These are phyloP conservation scores for Rutpela maculata DNA, from an alignment of 2,888 invertebrate genomes.

Conservation along the genomic window DNA sequence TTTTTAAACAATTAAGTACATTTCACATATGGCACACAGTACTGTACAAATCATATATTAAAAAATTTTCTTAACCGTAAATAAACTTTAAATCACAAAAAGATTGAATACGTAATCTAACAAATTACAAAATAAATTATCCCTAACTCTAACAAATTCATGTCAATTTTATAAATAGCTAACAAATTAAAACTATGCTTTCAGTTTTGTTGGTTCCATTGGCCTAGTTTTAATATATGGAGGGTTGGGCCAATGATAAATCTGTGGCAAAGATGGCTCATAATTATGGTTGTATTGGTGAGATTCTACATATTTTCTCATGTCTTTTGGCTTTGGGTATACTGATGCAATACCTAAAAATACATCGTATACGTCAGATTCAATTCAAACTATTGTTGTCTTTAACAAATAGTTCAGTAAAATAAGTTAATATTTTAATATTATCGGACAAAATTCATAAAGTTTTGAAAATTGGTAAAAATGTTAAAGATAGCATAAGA, in stretches of 20 bases:
- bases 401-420: no score
- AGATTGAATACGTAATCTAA: constrained; percentile 36
- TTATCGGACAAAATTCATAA: no score
- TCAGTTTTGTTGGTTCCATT: constrained; percentile 67
- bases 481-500: no score
- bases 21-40: constrained; percentile 45
- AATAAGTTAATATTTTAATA: no score
- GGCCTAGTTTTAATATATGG: constrained; percentile 68
- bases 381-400: no score
- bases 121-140: constrained; percentile 50
- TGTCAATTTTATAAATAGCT: constrained; percentile 11
- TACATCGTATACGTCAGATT: neutral
- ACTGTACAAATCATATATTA: constrained; percentile 34
- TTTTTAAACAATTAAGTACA: constrained; percentile 42
- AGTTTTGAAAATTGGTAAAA: no score
- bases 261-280: constrained; percentile 84
- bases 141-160: constrained; percentile 42
- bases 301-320: constrained; percentile 81
- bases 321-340: constrained; percentile 89
- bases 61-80: constrained; percentile 19
- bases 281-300: constrained; percentile 89
- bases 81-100: constrained; percentile 37
- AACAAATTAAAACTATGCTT: constrained; percentile 58
- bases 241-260: constrained; percentile 78
- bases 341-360: constrained; percentile 85